Evolutionary conservation across 2,888 invertebrate genomes (phyloP), one percentile per base, ranked within the genome.

Genomic region (Nycteola revayana): DNA sequence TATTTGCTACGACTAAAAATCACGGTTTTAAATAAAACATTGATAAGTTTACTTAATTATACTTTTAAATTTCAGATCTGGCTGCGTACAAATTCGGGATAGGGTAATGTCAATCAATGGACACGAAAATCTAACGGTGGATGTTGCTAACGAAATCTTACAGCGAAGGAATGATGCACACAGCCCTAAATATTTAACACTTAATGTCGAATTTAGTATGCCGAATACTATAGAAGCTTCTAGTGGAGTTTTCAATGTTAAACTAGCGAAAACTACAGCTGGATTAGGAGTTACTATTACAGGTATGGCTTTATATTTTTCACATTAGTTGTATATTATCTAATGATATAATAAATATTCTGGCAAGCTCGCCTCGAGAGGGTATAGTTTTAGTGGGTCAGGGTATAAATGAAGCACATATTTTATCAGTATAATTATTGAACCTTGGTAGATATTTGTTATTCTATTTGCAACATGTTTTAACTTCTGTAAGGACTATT

Each of bases 221-320:
- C 95, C 96, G 6, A 97, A 97, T 52, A 93, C 96, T 0, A 96
- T 97, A 25, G 95, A 97, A 47, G 96, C 97, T 1, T 94, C 95
- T 3, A 95, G 95, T 56, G 97, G 97, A 0, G 94, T 96, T 0
- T 98, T 97, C 68, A 95, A 94, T 46, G 97, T 98, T 0, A 95
- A 96, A 75, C 88, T 98, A 30, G 94, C 96, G 2, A 93, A 94
- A 55, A 93, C 92, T 14, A 93, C 93, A 22, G 93, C 92, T 11
- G 96, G 96, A 2, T 88, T 98, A 7, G 98, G 98, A 1, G 93
- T 98, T 22, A 97, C 96, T n/a, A 94, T 98, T 4, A 95, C 94
- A 70, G 94, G 95, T 91, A 80, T 9, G 31, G 34, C 17, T 3
- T 5, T 9, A 4, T 28, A 2, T 9, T 18, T 18, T 2, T 10